Evolutionary conservation across 2,113 vertebrate species (phyloP), one percentile per base, ranked within the genome.

Genomic region (Macaca fascicularis): DNA sequence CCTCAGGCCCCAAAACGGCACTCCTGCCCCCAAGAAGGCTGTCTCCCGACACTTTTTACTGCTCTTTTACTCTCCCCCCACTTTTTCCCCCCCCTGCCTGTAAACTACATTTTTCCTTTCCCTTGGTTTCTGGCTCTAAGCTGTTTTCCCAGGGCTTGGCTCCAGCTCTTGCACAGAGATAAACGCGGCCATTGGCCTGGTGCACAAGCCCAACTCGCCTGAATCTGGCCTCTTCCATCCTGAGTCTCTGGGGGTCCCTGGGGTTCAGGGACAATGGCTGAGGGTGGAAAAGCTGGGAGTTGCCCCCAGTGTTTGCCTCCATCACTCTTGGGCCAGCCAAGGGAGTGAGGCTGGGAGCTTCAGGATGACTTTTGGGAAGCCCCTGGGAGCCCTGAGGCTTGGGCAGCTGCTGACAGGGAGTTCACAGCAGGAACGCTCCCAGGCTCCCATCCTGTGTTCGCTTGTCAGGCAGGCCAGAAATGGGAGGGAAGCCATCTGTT

Each of bases 391-490:
- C 40, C 72, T 6, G 19, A 8, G 27, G 69, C 40, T 48, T 69
- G 48, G 83, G 30, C 1, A 0, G 48, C 89, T 25, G 10, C 80
- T 6, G 0, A 35, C 13, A 6, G 8, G 27, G 70, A 52, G 0
- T 50, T 22, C 40, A 76, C 6, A 19, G 86, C 50, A 30, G 79
- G 50, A 72, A 81, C 1, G 0, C 27, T 72, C 82, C 22, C 48
- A 81, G 4, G 0, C 27, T 55, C 82, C 22, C 48, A 9, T 69
- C n/a, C 40, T 67, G 59, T 0, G 3, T 16, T 12, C 57, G 80
- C 81, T 76, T 86, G 90, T 86, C 74, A 70, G 75, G 61, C 48
- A 11, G 0, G 27, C 38, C 80, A 32, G 85, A 57, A 16, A 12
- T 25, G 6, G 32, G 27, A 17, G 23, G 69, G 27, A 81, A 72